Percentiles rank a stretch among this genome's conserved stretches.
phyloP scores from a whole-genome alignment of 2,888 invertebrate species.

The Pseudanteris insignis region DNA sequence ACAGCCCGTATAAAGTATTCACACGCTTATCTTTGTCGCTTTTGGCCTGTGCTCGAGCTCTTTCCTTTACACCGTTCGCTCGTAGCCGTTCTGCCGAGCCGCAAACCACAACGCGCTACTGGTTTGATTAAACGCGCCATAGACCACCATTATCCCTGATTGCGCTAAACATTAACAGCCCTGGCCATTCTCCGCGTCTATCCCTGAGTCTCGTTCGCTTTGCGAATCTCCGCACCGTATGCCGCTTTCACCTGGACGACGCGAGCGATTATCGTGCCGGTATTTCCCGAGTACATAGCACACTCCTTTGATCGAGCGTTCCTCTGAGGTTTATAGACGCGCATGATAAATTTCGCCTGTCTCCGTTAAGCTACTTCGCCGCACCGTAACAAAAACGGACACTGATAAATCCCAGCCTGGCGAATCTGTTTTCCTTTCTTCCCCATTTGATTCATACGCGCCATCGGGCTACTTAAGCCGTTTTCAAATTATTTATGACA shows the following conservation, averaged over 20 bases:
- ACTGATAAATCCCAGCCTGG: slow-evolving; percentile 40
- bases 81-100: slow-evolving; percentile 58
- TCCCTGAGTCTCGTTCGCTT: not conserved
- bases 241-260: slow-evolving; percentile 26
- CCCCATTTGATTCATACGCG: slow-evolving; percentile 26
- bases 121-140: slow-evolving; percentile 67
- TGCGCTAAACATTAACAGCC: slow-evolving; percentile 67
- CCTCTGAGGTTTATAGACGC: slow-evolving; percentile 42
- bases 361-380: slow-evolving; percentile 29
- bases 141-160: slow-evolving; percentile 68
- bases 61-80: slow-evolving; percentile 57
- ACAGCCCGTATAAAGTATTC: slow-evolving; percentile 63
- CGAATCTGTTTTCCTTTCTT: slow-evolving; percentile 36
- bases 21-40: slow-evolving; percentile 44
- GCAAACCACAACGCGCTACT: slow-evolving; percentile 66
- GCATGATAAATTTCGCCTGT: slow-evolving; percentile 37
- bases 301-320: slow-evolving; percentile 45
- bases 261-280: slow-evolving; percentile 38
- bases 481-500: slow-evolving; percentile 40
- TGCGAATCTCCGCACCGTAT: slow-evolving; percentile 7
- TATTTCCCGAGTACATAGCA: slow-evolving; percentile 37
- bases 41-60: slow-evolving; percentile 39
- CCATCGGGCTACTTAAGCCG: slow-evolving; percentile 35
- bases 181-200: slow-evolving; percentile 39
- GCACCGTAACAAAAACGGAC: slow-evolving; percentile 36